These are phyloP conservation scores for Ceratosolen solmsi DNA, from an alignment of 1,140 invertebrate genomes.

Conservation along the genomic window DNA sequence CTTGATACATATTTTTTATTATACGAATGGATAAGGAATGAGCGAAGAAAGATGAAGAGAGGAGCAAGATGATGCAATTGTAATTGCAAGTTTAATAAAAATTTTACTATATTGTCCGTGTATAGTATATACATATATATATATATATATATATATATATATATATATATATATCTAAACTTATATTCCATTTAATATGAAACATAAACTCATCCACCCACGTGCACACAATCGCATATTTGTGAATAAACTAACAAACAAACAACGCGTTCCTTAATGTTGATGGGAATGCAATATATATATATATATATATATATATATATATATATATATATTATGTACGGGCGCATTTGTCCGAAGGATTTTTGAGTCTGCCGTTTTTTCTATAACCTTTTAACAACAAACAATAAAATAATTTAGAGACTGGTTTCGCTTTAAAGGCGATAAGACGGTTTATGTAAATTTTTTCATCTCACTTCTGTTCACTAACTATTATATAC, in stretches of 20 bases:
- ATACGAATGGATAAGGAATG: constrained; percentile 16
- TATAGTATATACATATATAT: constrained; percentile 36
- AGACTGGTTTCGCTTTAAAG: constrained; percentile 46
- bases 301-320: constrained; percentile 19
- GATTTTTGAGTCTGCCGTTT: constrained; percentile 46
- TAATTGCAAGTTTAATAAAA: constrained; percentile 30
- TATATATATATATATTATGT: background rate
- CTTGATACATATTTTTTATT: constrained; percentile 54
- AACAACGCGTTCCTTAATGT: too few species aligned
- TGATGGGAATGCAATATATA: too few species aligned
- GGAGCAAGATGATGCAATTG: constrained; percentile 17
- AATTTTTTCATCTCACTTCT: constrained; percentile 48
- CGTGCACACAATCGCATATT: background rate
- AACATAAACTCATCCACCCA: background rate
- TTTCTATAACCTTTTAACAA: constrained; percentile 50
- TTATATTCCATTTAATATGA: too few species aligned
- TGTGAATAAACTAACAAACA: too few species aligned
- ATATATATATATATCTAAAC: background rate
- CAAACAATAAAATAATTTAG: constrained; percentile 32
- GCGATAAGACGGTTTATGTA: constrained; percentile 39
- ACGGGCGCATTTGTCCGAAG: constrained; percentile 17
- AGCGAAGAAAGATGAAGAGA: background rate
- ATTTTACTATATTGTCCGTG: constrained; percentile 42
- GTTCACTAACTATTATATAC: constrained; percentile 40
- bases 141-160: constrained; percentile 10